Evolutionary conservation across 2,113 vertebrate species (phyloP).

Genomic region (Desmodus rotundus): DNA sequence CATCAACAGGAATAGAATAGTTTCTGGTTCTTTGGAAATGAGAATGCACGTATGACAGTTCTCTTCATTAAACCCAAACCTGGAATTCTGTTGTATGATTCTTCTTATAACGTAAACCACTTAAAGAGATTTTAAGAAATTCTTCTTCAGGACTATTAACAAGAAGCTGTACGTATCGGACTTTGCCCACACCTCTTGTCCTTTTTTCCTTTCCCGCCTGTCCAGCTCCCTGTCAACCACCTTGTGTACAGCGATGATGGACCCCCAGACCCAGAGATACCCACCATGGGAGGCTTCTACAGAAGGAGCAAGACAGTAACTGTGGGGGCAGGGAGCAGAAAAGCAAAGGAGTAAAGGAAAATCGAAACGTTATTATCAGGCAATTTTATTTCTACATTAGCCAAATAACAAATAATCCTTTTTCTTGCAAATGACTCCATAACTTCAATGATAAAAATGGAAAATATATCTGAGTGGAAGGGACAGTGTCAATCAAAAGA

Average conservation of each 20-base stretch:
- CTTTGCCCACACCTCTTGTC: conserved; percentile 3
- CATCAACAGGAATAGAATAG: conserved; percentile 52
- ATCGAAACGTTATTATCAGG: conserved; percentile 23
- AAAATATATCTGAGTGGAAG: not conserved
- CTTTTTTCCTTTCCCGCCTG: conserved; percentile 29
- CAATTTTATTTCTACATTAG: conserved; percentile 40
- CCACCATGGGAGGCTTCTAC: not conserved
- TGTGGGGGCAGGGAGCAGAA: not conserved
- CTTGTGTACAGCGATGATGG: conserved; percentile 21
- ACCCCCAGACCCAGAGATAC: conserved; percentile 9
- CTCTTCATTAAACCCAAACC: conserved; percentile 27
- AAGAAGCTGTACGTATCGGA: conserved; percentile 43
- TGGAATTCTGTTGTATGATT: conserved; percentile 49
- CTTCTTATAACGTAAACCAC: conserved; percentile 41
- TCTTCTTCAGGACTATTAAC: conserved; percentile 51
- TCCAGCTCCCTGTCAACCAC: conserved; percentile 2
- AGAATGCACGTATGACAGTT: conserved; percentile 49
- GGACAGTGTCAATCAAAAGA: not conserved
- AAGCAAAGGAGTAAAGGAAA: not conserved
- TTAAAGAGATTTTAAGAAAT: conserved; percentile 43
- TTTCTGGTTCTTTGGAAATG: conserved; percentile 67
- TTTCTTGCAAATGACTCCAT: conserved; percentile 42
- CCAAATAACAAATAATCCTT: conserved; percentile 26
- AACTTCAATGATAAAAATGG: not conserved
- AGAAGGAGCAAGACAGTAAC: conserved; percentile 11